phyloP scores from a whole-genome alignment of 2,113 vertebrate species.

The Tetraodon nigroviridis region DNA sequence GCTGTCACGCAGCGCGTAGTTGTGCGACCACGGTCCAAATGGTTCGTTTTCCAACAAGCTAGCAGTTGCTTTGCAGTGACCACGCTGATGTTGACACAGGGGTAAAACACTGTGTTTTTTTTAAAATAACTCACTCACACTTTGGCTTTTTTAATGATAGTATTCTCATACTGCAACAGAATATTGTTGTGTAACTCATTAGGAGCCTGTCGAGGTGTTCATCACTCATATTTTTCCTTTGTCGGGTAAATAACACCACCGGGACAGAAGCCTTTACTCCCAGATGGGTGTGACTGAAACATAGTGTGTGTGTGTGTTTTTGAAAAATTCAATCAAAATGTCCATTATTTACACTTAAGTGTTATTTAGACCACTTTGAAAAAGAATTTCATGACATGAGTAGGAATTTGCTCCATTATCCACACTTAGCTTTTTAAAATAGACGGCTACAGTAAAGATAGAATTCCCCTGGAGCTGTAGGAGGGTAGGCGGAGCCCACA shows the following conservation, averaged over 20 bases:
- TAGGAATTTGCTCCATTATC: constrained; percentile 45
- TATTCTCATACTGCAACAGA: too few relatives aligned
- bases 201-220: not conserved
- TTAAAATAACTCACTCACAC: too few relatives aligned
- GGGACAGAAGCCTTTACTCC: not conserved
- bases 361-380: constrained; percentile 40
- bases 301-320: constrained; percentile 4
- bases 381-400: not conserved
- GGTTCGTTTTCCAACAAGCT: constrained; percentile 51
- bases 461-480: constrained; percentile 20
- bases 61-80: constrained; percentile 35
- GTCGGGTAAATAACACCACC: constrained; percentile 5
- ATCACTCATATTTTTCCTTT: not conserved
- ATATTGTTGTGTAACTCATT: not conserved
- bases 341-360: constrained; percentile 5
- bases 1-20: too few relatives aligned
- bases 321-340: constrained; percentile 26
- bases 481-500: constrained; percentile 9
- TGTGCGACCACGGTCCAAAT: constrained; percentile 71
- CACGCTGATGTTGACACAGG: constrained; percentile 23
- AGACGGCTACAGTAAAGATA: constrained; percentile 10
- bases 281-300: constrained; percentile 27
- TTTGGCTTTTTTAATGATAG: too few relatives aligned
- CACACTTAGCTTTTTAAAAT: constrained; percentile 15
- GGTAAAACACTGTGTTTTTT: too few relatives aligned